Conservation (phyloP, 1,140 invertebrate genomes). For the Rhagoletis zephyria region DNA sequence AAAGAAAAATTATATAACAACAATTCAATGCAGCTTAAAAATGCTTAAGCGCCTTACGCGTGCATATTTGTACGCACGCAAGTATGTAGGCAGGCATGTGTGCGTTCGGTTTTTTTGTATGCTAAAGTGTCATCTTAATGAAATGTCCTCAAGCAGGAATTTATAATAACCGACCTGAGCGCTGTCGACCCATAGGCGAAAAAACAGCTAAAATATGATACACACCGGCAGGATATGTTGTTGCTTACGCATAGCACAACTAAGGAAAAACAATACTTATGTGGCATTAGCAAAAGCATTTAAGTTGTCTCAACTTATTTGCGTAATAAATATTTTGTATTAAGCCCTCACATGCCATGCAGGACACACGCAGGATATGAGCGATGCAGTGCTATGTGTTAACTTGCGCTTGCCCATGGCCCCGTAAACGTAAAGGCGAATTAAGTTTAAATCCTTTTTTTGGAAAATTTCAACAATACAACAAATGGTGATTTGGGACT, state of each 20-base stretch:
- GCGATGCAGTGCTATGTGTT: not conserved
- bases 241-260: constrained; percentile 16
- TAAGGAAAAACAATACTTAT: constrained; percentile 51
- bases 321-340: constrained; percentile 55
- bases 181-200: constrained; percentile 23
- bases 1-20: constrained; percentile 14
- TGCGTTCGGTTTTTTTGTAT: not conserved
- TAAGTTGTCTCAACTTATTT: constrained; percentile 54
- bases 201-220: not conserved
- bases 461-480: constrained; percentile 52
- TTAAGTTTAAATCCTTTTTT: constrained; percentile 48
- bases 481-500: constrained; percentile 64
- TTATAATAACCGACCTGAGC: constrained; percentile 40
- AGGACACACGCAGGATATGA: not conserved
- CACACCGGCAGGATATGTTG: not conserved
- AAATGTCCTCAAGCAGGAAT: constrained; percentile 52
- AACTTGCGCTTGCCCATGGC: not conserved
- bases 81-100: not conserved
- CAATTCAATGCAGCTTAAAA: constrained; percentile 9
- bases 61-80: not conserved
- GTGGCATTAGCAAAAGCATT: constrained; percentile 52
- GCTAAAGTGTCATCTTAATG: constrained; percentile 41
- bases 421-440: constrained; percentile 22
- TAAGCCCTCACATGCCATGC: constrained; percentile 16
- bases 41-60: not conserved